These are phyloP conservation scores for Hystrix cristata DNA, from an alignment of 2,113 vertebrate species.

Conservation along the genomic window DNA sequence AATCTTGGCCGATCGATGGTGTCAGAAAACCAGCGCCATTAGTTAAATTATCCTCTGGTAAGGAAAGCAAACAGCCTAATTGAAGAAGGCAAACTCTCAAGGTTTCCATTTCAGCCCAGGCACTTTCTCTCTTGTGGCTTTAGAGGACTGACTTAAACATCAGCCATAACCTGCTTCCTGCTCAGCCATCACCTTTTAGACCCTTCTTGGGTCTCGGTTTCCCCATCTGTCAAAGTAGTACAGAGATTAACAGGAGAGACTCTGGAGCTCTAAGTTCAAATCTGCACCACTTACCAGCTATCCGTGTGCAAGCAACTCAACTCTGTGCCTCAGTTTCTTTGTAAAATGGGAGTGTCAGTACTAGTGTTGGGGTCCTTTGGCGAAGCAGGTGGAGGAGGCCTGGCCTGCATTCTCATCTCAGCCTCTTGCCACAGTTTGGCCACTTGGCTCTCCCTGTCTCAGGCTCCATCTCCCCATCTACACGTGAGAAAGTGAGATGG, in stretches of 20 bases:
- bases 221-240: not conserved
- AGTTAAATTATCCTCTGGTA: slow-evolving; percentile 81
- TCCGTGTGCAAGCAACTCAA: not conserved
- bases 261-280: not conserved
- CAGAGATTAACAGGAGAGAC: slow-evolving; percentile 3
- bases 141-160: not conserved
- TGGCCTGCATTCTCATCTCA: not conserved
- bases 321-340: slow-evolving; percentile 25
- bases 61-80: slow-evolving; percentile 78
- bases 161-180: slow-evolving; percentile 8
- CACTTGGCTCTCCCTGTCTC: not conserved
- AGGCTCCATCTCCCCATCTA: not conserved
- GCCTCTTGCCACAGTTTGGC: not conserved
- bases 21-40: slow-evolving; percentile 81
- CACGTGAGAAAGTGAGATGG: not conserved
- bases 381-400: not conserved
- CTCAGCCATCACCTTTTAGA: not conserved
- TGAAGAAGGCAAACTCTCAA: slow-evolving; percentile 73
- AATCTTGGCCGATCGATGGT: slow-evolving; percentile 81
- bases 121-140: not conserved
- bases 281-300: not conserved
- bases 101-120: not conserved
- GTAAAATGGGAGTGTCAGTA: not conserved
- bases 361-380: not conserved
- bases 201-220: slow-evolving; percentile 37